phyloP scores from a whole-genome alignment of 1,140 invertebrate genomes.

The Diorhabda elongata region DNA sequence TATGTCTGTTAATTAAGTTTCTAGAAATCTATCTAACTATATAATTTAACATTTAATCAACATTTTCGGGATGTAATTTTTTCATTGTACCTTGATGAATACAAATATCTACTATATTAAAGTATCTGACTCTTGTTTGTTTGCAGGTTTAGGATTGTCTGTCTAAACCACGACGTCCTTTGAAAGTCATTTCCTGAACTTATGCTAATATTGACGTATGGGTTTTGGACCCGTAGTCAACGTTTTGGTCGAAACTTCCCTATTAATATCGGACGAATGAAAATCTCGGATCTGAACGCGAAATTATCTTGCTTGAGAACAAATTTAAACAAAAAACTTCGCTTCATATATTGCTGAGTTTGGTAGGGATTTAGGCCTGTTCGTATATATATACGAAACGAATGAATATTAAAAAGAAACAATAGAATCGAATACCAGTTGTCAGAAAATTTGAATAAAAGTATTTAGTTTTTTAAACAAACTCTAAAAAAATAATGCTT shows the following conservation, averaged over 20 bases:
- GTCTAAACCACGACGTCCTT: background rate
- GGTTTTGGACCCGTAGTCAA: background rate
- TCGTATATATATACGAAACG: too few species aligned
- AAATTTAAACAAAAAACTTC: background rate
- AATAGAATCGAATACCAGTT: too few species aligned
- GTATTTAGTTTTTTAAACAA: too few species aligned
- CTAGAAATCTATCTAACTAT: background rate
- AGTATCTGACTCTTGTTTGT: background rate
- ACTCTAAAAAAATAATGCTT: too few species aligned
- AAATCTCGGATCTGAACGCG: background rate
- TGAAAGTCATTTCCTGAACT: background rate
- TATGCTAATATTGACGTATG: background rate
- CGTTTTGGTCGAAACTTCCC: background rate
- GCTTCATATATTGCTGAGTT: background rate
- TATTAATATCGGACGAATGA: background rate
- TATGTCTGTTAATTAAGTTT: background rate
- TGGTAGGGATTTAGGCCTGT: background rate
- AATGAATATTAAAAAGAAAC: background rate
- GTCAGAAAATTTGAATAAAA: too few species aligned
- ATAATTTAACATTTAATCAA: background rate
- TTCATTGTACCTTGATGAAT: background rate
- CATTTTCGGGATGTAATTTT: background rate
- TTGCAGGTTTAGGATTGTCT: background rate
- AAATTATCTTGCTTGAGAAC: background rate
- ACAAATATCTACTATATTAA: background rate